These are phyloP conservation scores for Ceratina australensis DNA, from an alignment of 1,140 invertebrate species.

Conservation along the genomic window DNA sequence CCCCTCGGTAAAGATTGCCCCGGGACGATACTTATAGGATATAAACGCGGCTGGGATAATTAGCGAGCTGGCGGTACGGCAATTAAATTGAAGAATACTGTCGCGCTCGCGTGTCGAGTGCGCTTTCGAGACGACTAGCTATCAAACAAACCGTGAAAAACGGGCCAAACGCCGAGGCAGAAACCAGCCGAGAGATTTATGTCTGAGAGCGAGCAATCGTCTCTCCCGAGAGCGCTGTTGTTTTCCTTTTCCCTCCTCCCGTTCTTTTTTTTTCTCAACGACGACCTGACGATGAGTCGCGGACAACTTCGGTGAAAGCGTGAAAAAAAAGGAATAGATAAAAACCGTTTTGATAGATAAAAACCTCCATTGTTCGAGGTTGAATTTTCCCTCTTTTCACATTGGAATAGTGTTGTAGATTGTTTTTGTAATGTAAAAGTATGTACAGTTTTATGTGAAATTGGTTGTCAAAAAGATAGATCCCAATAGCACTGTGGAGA, in stretches of 20 bases:
- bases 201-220: conserved; percentile 12
- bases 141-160: conserved; percentile 24
- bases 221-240: conserved; percentile 26
- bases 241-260: conserved; percentile 15
- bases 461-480: too few relatives aligned
- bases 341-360: background rate
- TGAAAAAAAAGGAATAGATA: background rate
- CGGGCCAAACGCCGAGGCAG: too few relatives aligned
- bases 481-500: too few relatives aligned
- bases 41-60: conserved; percentile 32
- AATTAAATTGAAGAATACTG: conserved; percentile 52
- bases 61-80: conserved; percentile 18
- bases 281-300: background rate
- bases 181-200: conserved; percentile 27
- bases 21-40: conserved; percentile 8
- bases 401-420: too few relatives aligned
- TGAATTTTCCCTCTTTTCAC: too few relatives aligned
- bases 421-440: too few relatives aligned
- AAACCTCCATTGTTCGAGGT: too few relatives aligned
- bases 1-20: background rate
- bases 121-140: conserved; percentile 24
- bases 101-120: background rate
- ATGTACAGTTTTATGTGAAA: too few relatives aligned
- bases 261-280: conserved; percentile 14
- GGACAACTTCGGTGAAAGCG: conserved; percentile 19